Base-by-base conservation (phyloP, 2,888 invertebrate genomes). In the Helobdella robusta region DNA sequence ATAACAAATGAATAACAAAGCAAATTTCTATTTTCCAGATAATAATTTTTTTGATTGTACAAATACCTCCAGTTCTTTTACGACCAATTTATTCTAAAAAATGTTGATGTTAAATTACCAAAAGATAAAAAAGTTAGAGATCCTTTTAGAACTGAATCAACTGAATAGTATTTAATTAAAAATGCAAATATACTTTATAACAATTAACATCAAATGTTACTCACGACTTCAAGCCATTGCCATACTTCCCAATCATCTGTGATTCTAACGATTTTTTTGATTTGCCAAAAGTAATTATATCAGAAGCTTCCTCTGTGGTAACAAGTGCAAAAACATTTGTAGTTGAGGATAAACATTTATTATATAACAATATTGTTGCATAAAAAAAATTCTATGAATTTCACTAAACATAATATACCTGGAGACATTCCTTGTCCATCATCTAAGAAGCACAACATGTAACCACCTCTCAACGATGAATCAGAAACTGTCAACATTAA, bases 181-280 rank as follows among this genome's bases (percentile, higher is more conserved):
- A n/a, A n/a, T n/a, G n/a, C n/a, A n/a, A n/a, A n/a, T n/a, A n/a
- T n/a, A n/a, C n/a, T n/a, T n/a, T n/a, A n/a, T n/a, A n/a, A n/a
- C n/a, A n/a, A n/a, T n/a, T n/a, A n/a, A n/a, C n/a, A n/a, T n/a
- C n/a, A n/a, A 40, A n/a, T n/a, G 15, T 40, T 6, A 80, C 79
- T 76, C 75, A 81, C 81, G 81, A 81, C 75, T 82, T 82, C 60
- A 82, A 73, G 50, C 82, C 82, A 73, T 81, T 81, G 68, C 82
- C 82, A 68, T 81, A 82, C 76, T 80, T 81, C n/a, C 82, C 82
- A 71, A 82, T 81, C 68, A 77, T 74, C 28, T 75, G 74, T 18
- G 76, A 74, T 65, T 79, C 79, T 34, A 73, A 69, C 30, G 73
- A 72, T 64, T 74, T 73, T 69, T 80, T 81, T 4, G 79, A 79